Evolutionary conservation across 1,140 invertebrate species (phyloP).

Genomic region (Frieseomelitta varia): DNA sequence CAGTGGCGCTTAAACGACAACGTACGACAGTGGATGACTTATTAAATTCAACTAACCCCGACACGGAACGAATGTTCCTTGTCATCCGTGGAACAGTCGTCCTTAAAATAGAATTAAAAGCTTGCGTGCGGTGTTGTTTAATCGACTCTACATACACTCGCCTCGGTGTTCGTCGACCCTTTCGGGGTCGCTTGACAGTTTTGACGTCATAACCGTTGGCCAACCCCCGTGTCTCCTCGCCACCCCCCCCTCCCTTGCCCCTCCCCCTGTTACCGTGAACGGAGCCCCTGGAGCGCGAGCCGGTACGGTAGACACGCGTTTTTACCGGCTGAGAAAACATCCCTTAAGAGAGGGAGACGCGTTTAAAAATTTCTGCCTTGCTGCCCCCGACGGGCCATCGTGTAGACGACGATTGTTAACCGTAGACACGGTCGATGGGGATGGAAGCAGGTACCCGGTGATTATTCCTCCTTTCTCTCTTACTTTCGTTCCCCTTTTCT

Average conservation of each 20-base stretch:
- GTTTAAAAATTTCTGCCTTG: slow-evolving; percentile 29
- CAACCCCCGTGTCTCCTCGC: not conserved
- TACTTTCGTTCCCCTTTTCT: not conserved
- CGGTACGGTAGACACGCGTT: slow-evolving; percentile 33
- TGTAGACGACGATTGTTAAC: slow-evolving; percentile 25
- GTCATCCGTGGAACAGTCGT: slow-evolving; percentile 21
- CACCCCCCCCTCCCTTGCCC: no score
- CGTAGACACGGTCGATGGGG: slow-evolving; percentile 22
- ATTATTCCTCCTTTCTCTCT: not conserved
- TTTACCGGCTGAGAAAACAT: slow-evolving; percentile 33
- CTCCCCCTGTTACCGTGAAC: not conserved
- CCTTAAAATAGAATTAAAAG: slow-evolving; percentile 47
- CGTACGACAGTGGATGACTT: not conserved
- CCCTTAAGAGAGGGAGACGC: not conserved
- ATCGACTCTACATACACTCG: slow-evolving; percentile 38
- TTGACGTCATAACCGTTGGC: slow-evolving; percentile 38
- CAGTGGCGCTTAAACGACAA: not conserved
- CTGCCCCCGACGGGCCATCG: not conserved
- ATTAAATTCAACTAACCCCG: not conserved
- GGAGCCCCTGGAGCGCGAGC: not conserved
- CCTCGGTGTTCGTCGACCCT: slow-evolving; percentile 42
- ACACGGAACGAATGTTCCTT: slow-evolving; percentile 19
- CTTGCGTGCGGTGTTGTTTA: slow-evolving; percentile 43
- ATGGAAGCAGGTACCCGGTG: not conserved
- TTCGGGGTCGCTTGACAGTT: slow-evolving; percentile 41